Evolutionary conservation across 2,113 vertebrate species (phyloP), one percentile per base, ranked within the genome.

Genomic region (Hemicordylus capensis): DNA sequence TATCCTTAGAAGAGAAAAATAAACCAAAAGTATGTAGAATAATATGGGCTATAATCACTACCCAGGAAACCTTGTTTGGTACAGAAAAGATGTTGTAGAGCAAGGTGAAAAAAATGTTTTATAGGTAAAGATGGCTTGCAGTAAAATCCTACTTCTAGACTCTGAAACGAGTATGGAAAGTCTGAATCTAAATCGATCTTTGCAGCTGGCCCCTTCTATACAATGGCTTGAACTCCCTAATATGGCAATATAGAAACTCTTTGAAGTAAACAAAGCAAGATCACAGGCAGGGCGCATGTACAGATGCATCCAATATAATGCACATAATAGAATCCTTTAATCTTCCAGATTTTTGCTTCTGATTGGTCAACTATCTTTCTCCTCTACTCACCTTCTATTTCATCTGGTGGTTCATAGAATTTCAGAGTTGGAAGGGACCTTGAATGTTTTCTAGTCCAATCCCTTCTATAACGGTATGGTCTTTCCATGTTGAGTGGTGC

Each of bases 1-100:
- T 95, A 88, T 90, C 61, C 92, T 90, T 85, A 88, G 64, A 90
- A 96, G 93, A 95, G 93, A 85, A 94, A 96, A 76, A 48, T 90
- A 91, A 93, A 94, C 78, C 80, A 87, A 78, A 94, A 92, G 12
- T 46, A 89, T 56, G 5, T 89, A 70, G 75, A 93, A 92, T 91
- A 93, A 90, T 77, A 28, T 75, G 82, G 88, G 89, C 90, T 91
- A 77, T 79, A 91, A 31, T 83, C 51, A 84, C 87, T 90, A 85
- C 90, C 51, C 76, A 91, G 90, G 86, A 93, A 92, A 94, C 88
- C 78, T 91, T 88, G n/a, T 81, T 91, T 92, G 76, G 59, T 92
- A 72, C 85, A 89, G 76, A 81, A 67, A 89, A 56, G 76, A 91
- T 91, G 58, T 91, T 93, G 89, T 85, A 93, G 86, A 85, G 61